Conservation (phyloP, 2,888 invertebrate genomes). For the Apotomis capreana region DNA sequence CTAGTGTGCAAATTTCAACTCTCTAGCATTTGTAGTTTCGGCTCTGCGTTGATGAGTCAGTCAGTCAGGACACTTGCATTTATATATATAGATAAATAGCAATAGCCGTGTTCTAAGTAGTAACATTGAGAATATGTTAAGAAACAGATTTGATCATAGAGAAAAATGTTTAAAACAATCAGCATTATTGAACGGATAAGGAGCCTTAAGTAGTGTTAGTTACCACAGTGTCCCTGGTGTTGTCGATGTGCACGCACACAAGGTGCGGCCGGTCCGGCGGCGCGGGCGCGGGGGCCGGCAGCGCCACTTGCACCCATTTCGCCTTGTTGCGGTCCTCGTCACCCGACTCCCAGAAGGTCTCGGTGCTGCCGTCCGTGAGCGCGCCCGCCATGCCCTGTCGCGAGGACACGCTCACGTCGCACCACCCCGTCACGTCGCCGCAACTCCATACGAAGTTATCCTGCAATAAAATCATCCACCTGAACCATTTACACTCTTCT, state of each 20-base stretch:
- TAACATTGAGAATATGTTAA: too few species aligned
- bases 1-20: too few species aligned
- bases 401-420: conserved; percentile 95
- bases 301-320: conserved; percentile 88
- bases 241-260: conserved; percentile 96
- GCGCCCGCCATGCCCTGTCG: conserved; percentile 97
- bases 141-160: too few species aligned
- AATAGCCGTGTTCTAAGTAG: too few species aligned
- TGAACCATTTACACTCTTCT: too few species aligned
- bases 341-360: conserved; percentile 99
- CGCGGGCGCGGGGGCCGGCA: conserved; percentile 60
- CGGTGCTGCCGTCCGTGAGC: conserved; percentile 96
- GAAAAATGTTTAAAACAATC: too few species aligned
- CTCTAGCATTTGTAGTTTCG: too few species aligned
- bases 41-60: too few species aligned
- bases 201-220: conserved; percentile 47
- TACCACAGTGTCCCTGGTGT: conserved; percentile 95
- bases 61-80: too few species aligned
- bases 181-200: too few species aligned
- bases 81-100: too few species aligned
- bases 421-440: conserved; percentile 88
- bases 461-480: conserved; percentile 47
- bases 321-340: conserved; percentile 98
- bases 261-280: conserved; percentile 85
- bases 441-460: conserved; percentile 85